These are phyloP conservation scores for Halichondria panicea DNA, from an alignment of 37 sponge, comb jelly and placozoan species.

Conservation along the genomic window DNA sequence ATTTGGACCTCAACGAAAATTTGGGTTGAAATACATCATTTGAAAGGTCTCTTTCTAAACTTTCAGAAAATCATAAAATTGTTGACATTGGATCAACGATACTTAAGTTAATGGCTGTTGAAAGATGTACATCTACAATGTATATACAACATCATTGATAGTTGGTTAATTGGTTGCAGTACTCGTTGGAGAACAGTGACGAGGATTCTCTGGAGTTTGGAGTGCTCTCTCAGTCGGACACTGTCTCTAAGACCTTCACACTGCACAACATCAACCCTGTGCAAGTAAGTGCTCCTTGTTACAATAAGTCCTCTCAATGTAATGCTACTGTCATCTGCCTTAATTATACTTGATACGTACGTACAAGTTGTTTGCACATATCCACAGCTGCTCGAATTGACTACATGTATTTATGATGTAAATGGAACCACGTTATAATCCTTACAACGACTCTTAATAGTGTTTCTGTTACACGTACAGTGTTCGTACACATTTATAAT, in stretches of 20 bases:
- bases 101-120: too few species aligned
- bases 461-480: too few species aligned
- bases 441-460: too few species aligned
- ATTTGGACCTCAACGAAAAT: too few species aligned
- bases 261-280: conserved; percentile 79
- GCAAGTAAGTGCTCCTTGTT: conserved; percentile 28
- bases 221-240: conserved; percentile 24
- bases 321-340: background rate
- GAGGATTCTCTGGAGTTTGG: conserved; percentile 78
- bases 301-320: background rate
- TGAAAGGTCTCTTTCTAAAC: too few species aligned
- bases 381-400: background rate
- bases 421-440: background rate
- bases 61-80: too few species aligned
- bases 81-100: too few species aligned
- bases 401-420: background rate
- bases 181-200: conserved; percentile 36
- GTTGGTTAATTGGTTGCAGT: too few species aligned
- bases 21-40: too few species aligned
- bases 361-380: background rate
- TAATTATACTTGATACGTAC: background rate
- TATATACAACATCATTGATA: too few species aligned
- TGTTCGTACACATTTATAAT: too few species aligned
- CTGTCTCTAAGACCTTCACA: conserved; percentile 43
- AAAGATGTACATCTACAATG: too few species aligned